phyloP scores from a whole-genome alignment of 2,797 vertebrate genomes.

The Xerus rutilus region DNA sequence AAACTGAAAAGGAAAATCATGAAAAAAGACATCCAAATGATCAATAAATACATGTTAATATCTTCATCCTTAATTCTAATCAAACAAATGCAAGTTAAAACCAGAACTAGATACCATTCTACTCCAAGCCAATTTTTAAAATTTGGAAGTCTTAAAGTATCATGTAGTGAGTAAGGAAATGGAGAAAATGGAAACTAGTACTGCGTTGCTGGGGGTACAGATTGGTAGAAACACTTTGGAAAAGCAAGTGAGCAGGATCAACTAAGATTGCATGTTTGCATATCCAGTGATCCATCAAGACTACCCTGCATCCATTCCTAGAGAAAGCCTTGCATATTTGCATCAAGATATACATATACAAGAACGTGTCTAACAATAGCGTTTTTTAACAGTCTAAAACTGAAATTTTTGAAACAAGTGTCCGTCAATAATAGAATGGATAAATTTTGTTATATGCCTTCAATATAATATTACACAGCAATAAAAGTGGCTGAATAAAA shows the following conservation, averaged over 20 bases:
- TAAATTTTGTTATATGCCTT: neutral
- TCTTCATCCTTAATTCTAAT: neutral
- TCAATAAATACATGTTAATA: neutral
- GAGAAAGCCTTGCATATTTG: neutral
- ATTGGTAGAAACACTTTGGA: neutral
- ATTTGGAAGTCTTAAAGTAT: neutral
- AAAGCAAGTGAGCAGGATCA: neutral
- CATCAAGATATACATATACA: neutral
- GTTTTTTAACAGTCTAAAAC: neutral
- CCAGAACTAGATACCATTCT: neutral
- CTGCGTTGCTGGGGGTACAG: neutral
- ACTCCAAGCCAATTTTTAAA: neutral
- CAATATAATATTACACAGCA: neutral
- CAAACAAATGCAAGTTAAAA: neutral
- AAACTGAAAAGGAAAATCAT: neutral
- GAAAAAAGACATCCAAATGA: neutral
- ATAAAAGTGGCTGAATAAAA: constrained; percentile 15
- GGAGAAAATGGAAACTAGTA: neutral
- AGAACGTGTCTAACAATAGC: neutral
- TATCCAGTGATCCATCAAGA: neutral
- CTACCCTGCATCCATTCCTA: neutral
- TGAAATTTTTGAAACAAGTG: neutral
- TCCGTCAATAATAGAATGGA: neutral
- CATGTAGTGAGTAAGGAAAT: neutral
- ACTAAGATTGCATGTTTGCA: neutral